phyloP scores from a whole-genome alignment of 2,113 vertebrate genomes.

The Paralichthys olivaceus region DNA sequence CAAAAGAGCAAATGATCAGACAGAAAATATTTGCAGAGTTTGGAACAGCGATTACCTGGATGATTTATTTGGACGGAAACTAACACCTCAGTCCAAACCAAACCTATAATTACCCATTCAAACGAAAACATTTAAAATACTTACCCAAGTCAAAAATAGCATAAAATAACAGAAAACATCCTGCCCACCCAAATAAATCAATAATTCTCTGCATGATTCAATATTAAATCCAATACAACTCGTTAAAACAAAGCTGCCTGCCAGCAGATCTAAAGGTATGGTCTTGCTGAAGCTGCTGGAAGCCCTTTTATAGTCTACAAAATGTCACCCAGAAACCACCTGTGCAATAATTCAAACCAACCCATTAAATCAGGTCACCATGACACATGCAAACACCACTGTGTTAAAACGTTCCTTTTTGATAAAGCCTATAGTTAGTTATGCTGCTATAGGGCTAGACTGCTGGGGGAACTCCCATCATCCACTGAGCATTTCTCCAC shows the following conservation, averaged over 20 bases:
- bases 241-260: background rate
- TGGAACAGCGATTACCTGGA: conserved; percentile 14
- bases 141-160: too few species aligned
- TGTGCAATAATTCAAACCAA: background rate
- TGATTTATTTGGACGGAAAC: background rate
- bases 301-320: background rate
- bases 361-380: background rate
- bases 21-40: conserved; percentile 9
- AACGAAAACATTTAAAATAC: too few species aligned
- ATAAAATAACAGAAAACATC: too few species aligned
- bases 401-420: too few species aligned
- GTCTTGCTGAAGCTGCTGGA: background rate
- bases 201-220: background rate
- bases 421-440: too few species aligned
- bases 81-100: conserved; percentile 2
- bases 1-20: background rate
- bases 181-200: background rate
- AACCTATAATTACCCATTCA: background rate
- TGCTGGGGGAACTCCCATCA: too few species aligned
- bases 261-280: background rate
- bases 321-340: background rate
- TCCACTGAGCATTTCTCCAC: too few species aligned
- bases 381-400: background rate
- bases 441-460: too few species aligned
- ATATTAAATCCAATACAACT: background rate